Conservation (phyloP, 2,797 vertebrate genomes). For the Onychomys torridus region DNA sequence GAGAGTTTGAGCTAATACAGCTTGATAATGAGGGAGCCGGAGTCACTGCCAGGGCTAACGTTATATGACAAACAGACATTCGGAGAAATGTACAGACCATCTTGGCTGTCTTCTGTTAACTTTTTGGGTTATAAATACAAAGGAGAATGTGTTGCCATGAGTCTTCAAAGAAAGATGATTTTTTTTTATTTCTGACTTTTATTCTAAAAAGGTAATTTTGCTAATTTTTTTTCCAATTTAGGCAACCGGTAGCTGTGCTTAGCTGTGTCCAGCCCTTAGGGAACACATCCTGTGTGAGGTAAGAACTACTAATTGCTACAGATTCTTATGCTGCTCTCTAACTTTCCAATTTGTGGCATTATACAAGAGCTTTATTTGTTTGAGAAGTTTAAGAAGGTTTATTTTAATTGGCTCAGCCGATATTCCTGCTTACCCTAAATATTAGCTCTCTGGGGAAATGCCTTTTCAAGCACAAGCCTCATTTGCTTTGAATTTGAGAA, state of each 20-base stretch:
- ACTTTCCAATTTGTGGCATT: slow-evolving; percentile 26
- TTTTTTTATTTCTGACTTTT: slow-evolving; percentile 56
- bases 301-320: slow-evolving; percentile 62
- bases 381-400: slow-evolving; percentile 39
- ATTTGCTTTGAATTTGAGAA: slow-evolving; percentile 56
- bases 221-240: slow-evolving; percentile 66
- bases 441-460: slow-evolving; percentile 55
- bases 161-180: slow-evolving; percentile 64
- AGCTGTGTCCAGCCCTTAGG: neutral
- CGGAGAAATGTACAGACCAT: slow-evolving; percentile 56
- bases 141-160: slow-evolving; percentile 55
- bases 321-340: slow-evolving; percentile 17
- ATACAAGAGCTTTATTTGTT: slow-evolving; percentile 34
- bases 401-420: slow-evolving; percentile 42
- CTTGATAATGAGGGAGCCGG: slow-evolving; percentile 81
- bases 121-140: slow-evolving; percentile 65
- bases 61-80: slow-evolving; percentile 77
- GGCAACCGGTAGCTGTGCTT: slow-evolving; percentile 42
- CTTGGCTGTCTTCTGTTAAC: slow-evolving; percentile 63
- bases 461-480: slow-evolving; percentile 51
- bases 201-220: slow-evolving; percentile 69
- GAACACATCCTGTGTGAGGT: slow-evolving; percentile 67
- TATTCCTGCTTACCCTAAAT: slow-evolving; percentile 58
- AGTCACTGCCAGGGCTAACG: neutral
- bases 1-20: slow-evolving; percentile 83